Evolutionary conservation across 1,140 invertebrate genomes (phyloP).

Genomic region (Tribolium madens): DNA sequence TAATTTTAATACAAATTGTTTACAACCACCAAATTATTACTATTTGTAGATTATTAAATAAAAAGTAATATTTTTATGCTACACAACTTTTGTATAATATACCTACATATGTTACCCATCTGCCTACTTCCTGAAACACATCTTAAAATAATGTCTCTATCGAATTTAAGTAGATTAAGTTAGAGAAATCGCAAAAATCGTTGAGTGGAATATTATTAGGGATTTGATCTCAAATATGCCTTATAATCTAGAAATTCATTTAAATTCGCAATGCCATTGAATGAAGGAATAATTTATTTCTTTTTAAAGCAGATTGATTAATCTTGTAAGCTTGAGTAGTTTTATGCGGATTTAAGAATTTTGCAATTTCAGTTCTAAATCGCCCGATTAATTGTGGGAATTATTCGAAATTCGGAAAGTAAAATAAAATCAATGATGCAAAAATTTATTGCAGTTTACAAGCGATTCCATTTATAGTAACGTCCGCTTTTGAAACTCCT

Average conservation of each 20-base stretch:
- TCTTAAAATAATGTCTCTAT: slow-evolving; percentile 1
- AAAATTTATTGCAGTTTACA: slow-evolving; percentile 40
- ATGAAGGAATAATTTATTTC: slow-evolving; percentile 14
- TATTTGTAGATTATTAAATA: neutral
- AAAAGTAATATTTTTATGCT: no score
- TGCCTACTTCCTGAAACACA: no score
- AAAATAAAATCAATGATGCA: slow-evolving; percentile 16
- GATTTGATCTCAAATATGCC: slow-evolving; percentile 20
- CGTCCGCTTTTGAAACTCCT: slow-evolving; percentile 19
- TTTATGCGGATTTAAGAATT: slow-evolving; percentile 5
- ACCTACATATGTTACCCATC: no score
- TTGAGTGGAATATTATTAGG: slow-evolving; percentile 9
- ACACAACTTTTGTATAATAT: no score
- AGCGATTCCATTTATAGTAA: slow-evolving; percentile 34
- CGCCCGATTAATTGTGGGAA: neutral
- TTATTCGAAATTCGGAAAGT: neutral
- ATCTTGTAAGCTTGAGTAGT: slow-evolving; percentile 9
- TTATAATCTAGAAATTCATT: slow-evolving; percentile 6
- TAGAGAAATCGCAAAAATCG: neutral
- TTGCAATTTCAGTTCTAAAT: slow-evolving; percentile 8
- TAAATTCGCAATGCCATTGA: slow-evolving; percentile 15
- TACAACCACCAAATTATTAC: neutral
- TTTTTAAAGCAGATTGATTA: slow-evolving; percentile 12
- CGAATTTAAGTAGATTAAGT: slow-evolving; percentile 32
- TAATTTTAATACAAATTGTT: neutral